Conservation (phyloP, 2,113 vertebrate species). For the Calidris pygmaea region DNA sequence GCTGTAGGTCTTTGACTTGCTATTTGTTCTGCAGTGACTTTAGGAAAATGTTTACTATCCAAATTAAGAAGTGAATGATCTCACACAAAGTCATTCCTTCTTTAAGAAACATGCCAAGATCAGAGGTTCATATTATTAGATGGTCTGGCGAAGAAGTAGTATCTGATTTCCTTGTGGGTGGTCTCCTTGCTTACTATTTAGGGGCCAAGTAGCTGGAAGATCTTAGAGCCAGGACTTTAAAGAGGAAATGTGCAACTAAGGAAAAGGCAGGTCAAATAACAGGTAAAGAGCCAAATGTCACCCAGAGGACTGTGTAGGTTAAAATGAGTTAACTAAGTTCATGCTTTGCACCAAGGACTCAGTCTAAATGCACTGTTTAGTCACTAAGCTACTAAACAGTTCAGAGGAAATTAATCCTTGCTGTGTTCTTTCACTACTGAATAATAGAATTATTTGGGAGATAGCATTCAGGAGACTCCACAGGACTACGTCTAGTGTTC, state of each 20-base stretch:
- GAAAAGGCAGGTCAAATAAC: background rate
- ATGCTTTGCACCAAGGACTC: background rate
- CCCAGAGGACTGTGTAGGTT: background rate
- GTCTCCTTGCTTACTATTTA: background rate
- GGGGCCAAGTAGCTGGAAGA: background rate
- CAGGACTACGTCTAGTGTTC: background rate
- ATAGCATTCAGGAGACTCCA: background rate
- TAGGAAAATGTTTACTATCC: background rate
- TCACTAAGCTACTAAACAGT: background rate
- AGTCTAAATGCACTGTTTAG: background rate
- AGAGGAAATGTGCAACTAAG: background rate
- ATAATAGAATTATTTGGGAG: background rate
- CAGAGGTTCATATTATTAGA: background rate
- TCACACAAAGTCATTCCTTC: background rate
- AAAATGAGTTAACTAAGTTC: background rate
- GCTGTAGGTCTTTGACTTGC: background rate
- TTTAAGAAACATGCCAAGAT: background rate
- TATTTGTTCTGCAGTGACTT: background rate
- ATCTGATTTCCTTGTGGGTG: background rate
- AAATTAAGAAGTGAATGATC: background rate
- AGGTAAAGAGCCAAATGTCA: background rate
- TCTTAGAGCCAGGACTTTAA: background rate
- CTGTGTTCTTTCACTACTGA: background rate
- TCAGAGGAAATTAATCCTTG: background rate
- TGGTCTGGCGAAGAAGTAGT: background rate